A percentile compares a stretch with the other conserved stretches of the same genome.
These are phyloP conservation scores for Saimiri boliviensis DNA, from an alignment of 2,113 vertebrate genomes.

Conservation along the genomic window DNA sequence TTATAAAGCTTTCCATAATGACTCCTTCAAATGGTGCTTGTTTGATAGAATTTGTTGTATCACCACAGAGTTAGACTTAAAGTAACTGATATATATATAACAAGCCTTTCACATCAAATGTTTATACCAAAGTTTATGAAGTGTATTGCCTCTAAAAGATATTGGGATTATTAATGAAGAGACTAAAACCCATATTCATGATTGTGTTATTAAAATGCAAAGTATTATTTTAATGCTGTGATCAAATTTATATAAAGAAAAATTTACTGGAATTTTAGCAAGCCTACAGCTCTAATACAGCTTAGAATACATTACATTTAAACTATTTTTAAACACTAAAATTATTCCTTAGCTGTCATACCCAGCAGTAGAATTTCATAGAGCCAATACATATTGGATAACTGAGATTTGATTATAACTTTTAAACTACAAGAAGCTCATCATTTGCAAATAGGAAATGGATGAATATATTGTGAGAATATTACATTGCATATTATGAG, in stretches of 20 bases:
- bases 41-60: background rate
- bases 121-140: background rate
- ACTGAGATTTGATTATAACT: slow-evolving; percentile 42
- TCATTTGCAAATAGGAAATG: slow-evolving; percentile 26
- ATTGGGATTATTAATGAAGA: background rate
- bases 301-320: background rate
- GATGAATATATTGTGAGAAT: slow-evolving; percentile 19
- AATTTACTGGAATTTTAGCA: background rate
- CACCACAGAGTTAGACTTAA: background rate
- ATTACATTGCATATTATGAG: slow-evolving; percentile 15
- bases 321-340: slow-evolving; percentile 24
- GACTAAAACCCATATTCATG: background rate
- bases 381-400: background rate
- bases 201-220: background rate
- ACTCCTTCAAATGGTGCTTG: background rate
- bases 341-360: background rate
- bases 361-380: background rate
- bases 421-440: slow-evolving; percentile 20
- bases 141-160: background rate
- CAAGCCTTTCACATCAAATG: background rate
- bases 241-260: background rate
- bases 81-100: background rate
- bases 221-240: background rate
- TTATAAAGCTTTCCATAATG: background rate
- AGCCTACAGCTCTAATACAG: background rate